phyloP scores from a whole-genome alignment of 1,140 invertebrate species.

The Galendromus occidentalis region DNA sequence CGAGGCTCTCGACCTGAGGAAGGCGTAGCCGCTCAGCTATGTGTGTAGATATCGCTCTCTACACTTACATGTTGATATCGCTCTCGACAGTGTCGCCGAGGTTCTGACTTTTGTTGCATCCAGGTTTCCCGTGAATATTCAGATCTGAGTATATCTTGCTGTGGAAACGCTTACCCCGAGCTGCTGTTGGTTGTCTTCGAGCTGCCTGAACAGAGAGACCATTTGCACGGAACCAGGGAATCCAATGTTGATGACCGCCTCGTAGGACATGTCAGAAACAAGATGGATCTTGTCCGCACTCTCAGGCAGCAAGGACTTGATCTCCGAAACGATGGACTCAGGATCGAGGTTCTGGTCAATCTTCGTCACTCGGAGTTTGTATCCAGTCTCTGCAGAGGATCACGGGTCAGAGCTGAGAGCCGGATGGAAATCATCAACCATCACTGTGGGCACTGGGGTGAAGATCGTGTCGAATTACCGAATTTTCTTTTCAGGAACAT shows the following conservation, averaged over 20 bases:
- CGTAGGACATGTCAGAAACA: neutral
- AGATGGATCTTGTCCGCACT: neutral
- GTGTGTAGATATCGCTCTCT: too few relatives aligned
- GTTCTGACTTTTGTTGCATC: too few relatives aligned
- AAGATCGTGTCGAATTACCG: constrained; percentile 22
- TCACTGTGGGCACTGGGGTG: too few relatives aligned
- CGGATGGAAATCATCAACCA: too few relatives aligned
- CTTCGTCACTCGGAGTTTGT: neutral
- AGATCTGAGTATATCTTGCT: too few relatives aligned
- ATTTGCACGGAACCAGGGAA: neutral
- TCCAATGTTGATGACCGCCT: neutral
- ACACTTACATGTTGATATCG: too few relatives aligned
- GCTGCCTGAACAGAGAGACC: neutral
- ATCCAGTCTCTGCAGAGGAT: neutral
- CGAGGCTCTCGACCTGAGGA: constrained; percentile 27
- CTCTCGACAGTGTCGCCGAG: too few relatives aligned
- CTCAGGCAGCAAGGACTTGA: neutral
- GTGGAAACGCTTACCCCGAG: constrained; percentile 39
- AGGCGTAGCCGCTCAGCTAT: neutral
- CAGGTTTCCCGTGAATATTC: too few relatives aligned
- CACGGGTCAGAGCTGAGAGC: too few relatives aligned
- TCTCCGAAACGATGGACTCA: neutral
- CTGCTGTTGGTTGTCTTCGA: constrained; percentile 15
- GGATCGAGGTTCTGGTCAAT: neutral
- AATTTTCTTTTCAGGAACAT: constrained; percentile 35